Evolutionary conservation across 2,888 invertebrate species (phyloP), one percentile per base, ranked within the genome.

Genomic region (Thereva unica): DNA sequence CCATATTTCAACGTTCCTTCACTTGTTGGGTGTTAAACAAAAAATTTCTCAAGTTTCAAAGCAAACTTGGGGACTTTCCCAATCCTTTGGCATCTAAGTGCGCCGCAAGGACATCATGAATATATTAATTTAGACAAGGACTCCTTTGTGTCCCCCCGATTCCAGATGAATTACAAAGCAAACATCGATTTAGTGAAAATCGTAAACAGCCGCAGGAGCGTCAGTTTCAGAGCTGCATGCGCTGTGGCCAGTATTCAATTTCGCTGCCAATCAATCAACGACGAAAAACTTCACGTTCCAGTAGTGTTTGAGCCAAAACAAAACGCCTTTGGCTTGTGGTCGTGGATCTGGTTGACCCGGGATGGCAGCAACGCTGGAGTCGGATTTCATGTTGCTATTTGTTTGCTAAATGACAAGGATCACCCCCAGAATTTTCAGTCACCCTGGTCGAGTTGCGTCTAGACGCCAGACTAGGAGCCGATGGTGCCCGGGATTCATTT

Each of bases 191-290:
- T 65, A 23, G 23, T 23, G 23, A 23, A 23, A 23, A 23, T 23
- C 23, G 23, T 23, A 23, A 23, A 23, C 23, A 23, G 23, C 23
- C 23, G 23, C 23, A 23, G 23, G 23, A 42, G 5, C 52, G 37
- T 42, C 45, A 53, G 41, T 45, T 49, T 50, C 4, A 42, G 47
- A 57, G 42, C 34, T 47, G 44, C 59, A 38, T 35, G 42, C n/a
- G n/a, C 9, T 34, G 35, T 10, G 52, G 23, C 23, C 23, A 23
- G 40, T 68, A 64, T 68, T 68, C 54, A 47, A 61, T 68, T 66
- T 68, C 66, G 54, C 56, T 55, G 61, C 61, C 68, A 66, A 68
- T 68, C 68, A 66, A 68, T 68, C 68, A 68, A 68, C 59, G 55
- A 42, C 50, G 50, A 50, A 44, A 56, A 42, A 37, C 40, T 38